A percentile compares a stretch with the other conserved stretches of the same genome.
Evolutionary conservation across 2,888 invertebrate genomes (phyloP).

Genomic region (Oeneis ivallda): DNA sequence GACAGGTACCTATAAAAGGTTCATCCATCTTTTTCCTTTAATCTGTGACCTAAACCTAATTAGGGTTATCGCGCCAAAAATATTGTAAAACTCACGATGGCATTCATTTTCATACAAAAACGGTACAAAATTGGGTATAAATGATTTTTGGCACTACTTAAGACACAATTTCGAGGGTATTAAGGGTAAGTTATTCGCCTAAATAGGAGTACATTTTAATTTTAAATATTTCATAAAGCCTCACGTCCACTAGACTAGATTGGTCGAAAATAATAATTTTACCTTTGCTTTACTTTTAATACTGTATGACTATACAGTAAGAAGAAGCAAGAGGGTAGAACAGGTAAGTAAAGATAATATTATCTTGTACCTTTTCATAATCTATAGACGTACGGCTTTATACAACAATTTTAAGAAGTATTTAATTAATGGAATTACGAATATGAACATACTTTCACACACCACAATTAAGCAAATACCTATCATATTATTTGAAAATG

Average conservation of each 20-base stretch:
- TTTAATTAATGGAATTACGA: background rate
- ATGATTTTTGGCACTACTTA: conserved; percentile 64
- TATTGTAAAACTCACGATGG: conserved; percentile 25
- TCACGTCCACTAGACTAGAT: background rate
- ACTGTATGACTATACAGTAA: too few relatives aligned
- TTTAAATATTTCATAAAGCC: background rate
- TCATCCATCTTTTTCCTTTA: too few relatives aligned
- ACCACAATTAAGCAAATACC: background rate
- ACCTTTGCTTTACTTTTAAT: background rate
- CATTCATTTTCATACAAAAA: conserved; percentile 43
- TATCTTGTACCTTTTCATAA: background rate
- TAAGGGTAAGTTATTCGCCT: conserved; percentile 31
- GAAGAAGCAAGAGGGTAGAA: too few relatives aligned
- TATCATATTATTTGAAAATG: too few relatives aligned
- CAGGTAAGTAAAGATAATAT: background rate
- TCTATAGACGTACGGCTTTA: background rate
- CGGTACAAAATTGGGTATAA: conserved; percentile 51
- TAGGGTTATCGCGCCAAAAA: conserved; percentile 24
- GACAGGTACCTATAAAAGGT: too few relatives aligned
- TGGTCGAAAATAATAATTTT: background rate
- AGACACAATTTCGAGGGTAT: conserved; percentile 58
- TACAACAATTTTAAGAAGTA: background rate
- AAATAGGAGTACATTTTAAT: conserved; percentile 11
- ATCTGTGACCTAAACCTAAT: conserved; percentile 9
- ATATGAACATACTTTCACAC: background rate